Evolutionary conservation across 2,113 vertebrate genomes (phyloP).

Genomic region (Danionella cerebrum): DNA sequence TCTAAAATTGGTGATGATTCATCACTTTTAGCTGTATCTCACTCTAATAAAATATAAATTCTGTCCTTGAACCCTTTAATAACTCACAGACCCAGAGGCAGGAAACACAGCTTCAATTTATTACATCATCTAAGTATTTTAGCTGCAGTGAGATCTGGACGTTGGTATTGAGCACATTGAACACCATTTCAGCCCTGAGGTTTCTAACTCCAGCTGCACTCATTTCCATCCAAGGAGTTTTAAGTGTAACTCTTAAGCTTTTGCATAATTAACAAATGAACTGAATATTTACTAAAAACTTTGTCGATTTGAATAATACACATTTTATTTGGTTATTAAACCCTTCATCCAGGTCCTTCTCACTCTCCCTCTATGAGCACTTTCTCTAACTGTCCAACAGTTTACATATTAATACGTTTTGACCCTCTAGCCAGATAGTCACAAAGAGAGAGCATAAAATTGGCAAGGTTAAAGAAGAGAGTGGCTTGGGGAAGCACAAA

Average conservation of each 20-base stretch:
- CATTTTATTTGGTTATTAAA: no score
- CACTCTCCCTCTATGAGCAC: no score
- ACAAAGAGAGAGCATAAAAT: no score
- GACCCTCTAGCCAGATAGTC: no score
- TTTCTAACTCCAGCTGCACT: neutral
- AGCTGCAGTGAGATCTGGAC: neutral
- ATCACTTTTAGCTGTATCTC: neutral
- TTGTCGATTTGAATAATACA: no score
- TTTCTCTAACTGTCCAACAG: no score
- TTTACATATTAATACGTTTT: no score
- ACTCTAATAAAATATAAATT: neutral
- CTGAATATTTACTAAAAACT: neutral
- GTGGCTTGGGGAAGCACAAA: no score
- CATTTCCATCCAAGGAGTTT: neutral
- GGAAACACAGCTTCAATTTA: neutral
- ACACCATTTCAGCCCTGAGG: neutral
- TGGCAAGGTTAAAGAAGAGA: no score
- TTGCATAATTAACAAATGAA: neutral
- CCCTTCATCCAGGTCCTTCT: no score
- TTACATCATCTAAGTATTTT: neutral
- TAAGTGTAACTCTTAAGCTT: neutral
- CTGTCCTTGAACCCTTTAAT: neutral
- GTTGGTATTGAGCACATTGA: neutral
- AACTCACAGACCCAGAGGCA: neutral
- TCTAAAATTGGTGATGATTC: neutral